Percentiles rank a stretch among this genome's conserved stretches.
Evolutionary conservation across 2,797 vertebrate genomes (phyloP).

Genomic region (Poecilia picta): DNA sequence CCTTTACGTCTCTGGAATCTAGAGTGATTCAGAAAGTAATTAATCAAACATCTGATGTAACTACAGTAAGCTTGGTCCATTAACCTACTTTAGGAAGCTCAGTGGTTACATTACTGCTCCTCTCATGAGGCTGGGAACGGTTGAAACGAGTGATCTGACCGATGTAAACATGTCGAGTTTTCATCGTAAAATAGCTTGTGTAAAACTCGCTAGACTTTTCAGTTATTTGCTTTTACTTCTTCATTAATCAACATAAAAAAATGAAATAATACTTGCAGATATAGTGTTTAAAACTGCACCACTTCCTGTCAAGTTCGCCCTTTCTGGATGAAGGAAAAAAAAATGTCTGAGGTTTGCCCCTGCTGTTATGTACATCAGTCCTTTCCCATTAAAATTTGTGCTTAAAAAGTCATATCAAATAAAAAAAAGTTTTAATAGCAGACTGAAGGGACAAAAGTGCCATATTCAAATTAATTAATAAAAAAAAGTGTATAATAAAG

Average conservation of each 20-base stretch:
- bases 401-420: constrained; percentile 22
- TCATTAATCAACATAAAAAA: background rate
- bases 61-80: constrained; percentile 67
- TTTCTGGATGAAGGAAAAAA: constrained; percentile 35
- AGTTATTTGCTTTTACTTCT: background rate
- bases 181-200: constrained; percentile 8
- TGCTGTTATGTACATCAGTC: constrained; percentile 16
- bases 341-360: constrained; percentile 41
- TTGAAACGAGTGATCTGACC: constrained; percentile 15
- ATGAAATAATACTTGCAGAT: constrained; percentile 9
- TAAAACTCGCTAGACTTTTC: background rate
- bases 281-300: constrained; percentile 2
- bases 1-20: constrained; percentile 54
- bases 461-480: background rate
- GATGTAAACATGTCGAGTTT: background rate
- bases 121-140: constrained; percentile 20
- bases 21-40: constrained; percentile 52
- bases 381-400: constrained; percentile 30
- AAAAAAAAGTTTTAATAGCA: background rate
- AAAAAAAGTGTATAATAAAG: background rate
- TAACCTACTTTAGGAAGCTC: constrained; percentile 62
- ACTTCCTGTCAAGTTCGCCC: constrained; percentile 2
- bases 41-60: constrained; percentile 62
- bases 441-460: background rate
- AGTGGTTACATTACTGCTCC: constrained; percentile 50